These are phyloP conservation scores for Hydrolagus affinis DNA, from an alignment of 2,113 vertebrate species.

Conservation along the genomic window DNA sequence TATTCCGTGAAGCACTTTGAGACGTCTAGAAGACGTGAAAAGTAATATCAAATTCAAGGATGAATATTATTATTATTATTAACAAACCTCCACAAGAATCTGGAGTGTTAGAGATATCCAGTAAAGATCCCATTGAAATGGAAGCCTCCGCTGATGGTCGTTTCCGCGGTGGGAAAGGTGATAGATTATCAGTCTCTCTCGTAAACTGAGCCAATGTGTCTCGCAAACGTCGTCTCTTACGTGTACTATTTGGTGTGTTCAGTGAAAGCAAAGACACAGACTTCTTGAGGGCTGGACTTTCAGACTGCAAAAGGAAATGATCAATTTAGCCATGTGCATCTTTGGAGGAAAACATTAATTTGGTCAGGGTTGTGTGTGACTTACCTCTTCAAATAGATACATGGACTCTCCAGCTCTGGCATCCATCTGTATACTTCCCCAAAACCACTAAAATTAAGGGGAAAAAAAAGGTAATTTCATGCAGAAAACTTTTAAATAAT, in stretches of 20 bases:
- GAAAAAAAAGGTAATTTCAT: not conserved
- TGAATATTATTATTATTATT: no score
- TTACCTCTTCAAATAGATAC: conserved; percentile 92
- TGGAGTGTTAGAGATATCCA: conserved; percentile 93
- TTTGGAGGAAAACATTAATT: not conserved
- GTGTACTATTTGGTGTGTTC: conserved; percentile 82
- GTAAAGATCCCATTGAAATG: conserved; percentile 79
- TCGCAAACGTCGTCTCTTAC: conserved; percentile 79
- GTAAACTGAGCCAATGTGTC: conserved; percentile 86
- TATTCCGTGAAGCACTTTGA: no score
- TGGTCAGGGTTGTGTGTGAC: not conserved
- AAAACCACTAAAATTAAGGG: conserved; percentile 76
- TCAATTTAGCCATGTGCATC: not conserved
- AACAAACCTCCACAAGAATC: conserved; percentile 74
- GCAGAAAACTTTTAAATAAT: no score
- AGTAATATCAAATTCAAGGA: no score
- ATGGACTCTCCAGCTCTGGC: conserved; percentile 91
- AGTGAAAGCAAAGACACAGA: conserved; percentile 86
- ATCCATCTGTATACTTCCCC: conserved; percentile 98
- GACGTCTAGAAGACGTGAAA: no score
- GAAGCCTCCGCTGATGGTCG: conserved; percentile 84
- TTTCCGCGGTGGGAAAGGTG: conserved; percentile 85
- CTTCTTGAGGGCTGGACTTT: conserved; percentile 88
- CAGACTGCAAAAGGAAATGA: conserved; percentile 51
- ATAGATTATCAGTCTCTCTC: conserved; percentile 77